Evolutionary conservation across 2,888 invertebrate species (phyloP).

Genomic region (Agonopterix arenella): DNA sequence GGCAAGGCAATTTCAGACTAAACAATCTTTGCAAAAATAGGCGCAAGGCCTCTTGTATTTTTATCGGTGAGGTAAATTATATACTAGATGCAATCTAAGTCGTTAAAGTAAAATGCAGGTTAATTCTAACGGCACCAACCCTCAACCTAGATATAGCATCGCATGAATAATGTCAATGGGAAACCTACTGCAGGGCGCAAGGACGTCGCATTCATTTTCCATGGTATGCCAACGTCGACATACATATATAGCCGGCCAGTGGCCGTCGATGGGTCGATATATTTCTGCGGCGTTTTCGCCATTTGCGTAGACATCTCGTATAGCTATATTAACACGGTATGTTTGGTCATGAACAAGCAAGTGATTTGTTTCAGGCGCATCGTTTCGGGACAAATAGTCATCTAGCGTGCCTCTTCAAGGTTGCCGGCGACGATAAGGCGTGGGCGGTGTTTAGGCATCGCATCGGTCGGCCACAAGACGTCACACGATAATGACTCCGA

Average conservation of each 20-base stretch:
- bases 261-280: slow-evolving; percentile 64
- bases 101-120: not conserved
- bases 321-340: slow-evolving; percentile 4
- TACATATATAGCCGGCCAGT: slow-evolving; percentile 29
- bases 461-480: slow-evolving; percentile 2
- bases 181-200: slow-evolving; percentile 37
- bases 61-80: no score
- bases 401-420: slow-evolving; percentile 31
- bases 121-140: not conserved
- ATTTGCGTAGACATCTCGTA: slow-evolving; percentile 29
- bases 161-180: slow-evolving; percentile 27
- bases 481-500: slow-evolving; percentile 16
- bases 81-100: no score
- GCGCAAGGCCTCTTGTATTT: slow-evolving; percentile 1
- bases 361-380: slow-evolving; percentile 23
- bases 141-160: slow-evolving; percentile 6
- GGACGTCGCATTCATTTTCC: slow-evolving; percentile 46
- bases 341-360: slow-evolving; percentile 12
- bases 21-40: slow-evolving; percentile 11
- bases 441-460: slow-evolving; percentile 24
- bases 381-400: slow-evolving; percentile 22
- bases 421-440: slow-evolving; percentile 21
- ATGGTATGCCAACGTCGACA: slow-evolving; percentile 26
- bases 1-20: slow-evolving; percentile 7
- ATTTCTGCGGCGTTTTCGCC: slow-evolving; percentile 65